These are phyloP conservation scores for Cochlearius cochlearius DNA, from an alignment of 2,113 vertebrate genomes.

Conservation along the genomic window DNA sequence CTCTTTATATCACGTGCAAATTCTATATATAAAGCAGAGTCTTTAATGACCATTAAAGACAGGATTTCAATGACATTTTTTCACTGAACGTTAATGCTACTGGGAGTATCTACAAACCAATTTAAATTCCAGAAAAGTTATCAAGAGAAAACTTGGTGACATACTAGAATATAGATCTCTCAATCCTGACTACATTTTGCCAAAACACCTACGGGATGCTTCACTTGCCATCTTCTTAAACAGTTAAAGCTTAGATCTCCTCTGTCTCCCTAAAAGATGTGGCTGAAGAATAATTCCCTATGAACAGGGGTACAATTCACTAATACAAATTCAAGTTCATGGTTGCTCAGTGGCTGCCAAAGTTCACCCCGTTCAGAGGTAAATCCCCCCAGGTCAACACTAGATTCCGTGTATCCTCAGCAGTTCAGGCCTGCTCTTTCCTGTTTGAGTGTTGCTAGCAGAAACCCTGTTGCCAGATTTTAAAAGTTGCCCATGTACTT, in stretches of 20 bases:
- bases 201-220: background rate
- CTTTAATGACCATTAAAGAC: background rate
- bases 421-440: background rate
- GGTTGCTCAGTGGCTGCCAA: background rate
- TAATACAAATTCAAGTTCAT: accelerated
- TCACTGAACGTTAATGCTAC: background rate
- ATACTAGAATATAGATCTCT: accelerated
- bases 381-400: background rate
- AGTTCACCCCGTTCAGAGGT: background rate
- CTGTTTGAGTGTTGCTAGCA: background rate
- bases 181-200: accelerated
- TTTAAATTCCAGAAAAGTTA: background rate
- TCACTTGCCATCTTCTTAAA: background rate
- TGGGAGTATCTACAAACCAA: background rate
- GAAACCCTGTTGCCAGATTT: background rate
- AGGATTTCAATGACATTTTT: background rate
- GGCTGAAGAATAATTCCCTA: background rate
- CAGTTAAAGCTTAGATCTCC: background rate
- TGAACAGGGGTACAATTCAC: background rate
- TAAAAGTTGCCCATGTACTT: background rate
- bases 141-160: background rate
- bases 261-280: background rate
- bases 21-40: background rate
- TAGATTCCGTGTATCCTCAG: accelerated
- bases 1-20: background rate